phyloP scores from a whole-genome alignment of 1,140 invertebrate genomes.

The Bradynema listronoti region DNA sequence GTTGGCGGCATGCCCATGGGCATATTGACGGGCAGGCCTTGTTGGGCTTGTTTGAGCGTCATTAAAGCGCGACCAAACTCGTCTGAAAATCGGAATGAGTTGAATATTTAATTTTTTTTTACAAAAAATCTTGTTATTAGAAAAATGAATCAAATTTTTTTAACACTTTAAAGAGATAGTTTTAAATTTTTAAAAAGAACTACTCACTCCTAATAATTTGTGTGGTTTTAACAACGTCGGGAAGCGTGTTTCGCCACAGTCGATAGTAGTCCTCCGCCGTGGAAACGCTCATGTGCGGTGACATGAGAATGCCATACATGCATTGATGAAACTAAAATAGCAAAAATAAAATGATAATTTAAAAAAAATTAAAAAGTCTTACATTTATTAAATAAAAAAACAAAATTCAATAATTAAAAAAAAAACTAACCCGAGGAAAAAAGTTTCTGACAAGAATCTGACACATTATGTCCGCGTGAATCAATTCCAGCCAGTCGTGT shows the following conservation, averaged over 20 bases:
- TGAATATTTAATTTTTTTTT: not conserved
- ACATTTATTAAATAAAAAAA: slow-evolving; percentile 2
- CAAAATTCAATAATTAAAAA: slow-evolving; percentile 11
- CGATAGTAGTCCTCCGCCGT: slow-evolving; percentile 41
- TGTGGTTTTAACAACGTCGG: slow-evolving; percentile 20
- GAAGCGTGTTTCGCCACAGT: slow-evolving; percentile 41
- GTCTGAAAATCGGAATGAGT: not conserved
- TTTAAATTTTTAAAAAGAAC: not conserved
- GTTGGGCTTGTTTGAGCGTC: slow-evolving; percentile 6
- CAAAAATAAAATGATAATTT: not conserved
- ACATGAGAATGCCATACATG: slow-evolving; percentile 33
- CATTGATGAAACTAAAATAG: slow-evolving; percentile 40
- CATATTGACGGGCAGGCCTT: slow-evolving; percentile 3
- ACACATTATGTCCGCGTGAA: slow-evolving; percentile 36
- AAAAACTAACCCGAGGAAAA: slow-evolving; percentile 44
- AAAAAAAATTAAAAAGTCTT: not conserved
- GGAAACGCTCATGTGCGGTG: slow-evolving; percentile 17
- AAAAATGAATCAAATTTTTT: not conserved
- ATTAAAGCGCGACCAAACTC: not conserved
- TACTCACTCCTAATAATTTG: slow-evolving; percentile 33
- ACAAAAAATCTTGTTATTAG: not conserved
- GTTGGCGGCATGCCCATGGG: too few species aligned
- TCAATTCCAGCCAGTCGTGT: slow-evolving; percentile 44
- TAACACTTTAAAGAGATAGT: not conserved
- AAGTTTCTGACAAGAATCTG: slow-evolving; percentile 44